These are phyloP conservation scores for Drosophila fulvimacula DNA, from an alignment of 2,888 invertebrate species.

Conservation along the genomic window DNA sequence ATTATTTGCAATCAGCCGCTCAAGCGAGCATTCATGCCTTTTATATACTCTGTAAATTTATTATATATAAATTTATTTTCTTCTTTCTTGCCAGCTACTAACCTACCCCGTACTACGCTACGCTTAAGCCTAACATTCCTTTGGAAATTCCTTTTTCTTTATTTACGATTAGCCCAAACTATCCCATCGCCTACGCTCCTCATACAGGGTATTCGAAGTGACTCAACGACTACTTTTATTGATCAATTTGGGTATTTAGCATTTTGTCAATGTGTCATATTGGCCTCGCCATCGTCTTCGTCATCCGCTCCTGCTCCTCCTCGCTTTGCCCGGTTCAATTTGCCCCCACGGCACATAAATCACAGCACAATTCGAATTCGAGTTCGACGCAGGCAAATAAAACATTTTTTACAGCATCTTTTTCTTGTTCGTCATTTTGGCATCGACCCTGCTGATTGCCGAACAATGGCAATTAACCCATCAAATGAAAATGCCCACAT, in stretches of 20 bases:
- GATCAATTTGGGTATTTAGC: constrained; percentile 71
- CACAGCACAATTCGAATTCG: constrained; percentile 42
- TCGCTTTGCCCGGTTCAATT: constrained; percentile 38
- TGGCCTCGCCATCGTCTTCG: constrained; percentile 22
- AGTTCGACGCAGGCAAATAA: constrained; percentile 59
- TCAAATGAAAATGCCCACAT: constrained; percentile 74
- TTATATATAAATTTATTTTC: not conserved
- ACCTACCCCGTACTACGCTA: too few species aligned
- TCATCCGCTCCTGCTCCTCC: not conserved
- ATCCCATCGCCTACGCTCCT: too few species aligned
- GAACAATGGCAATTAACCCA: constrained; percentile 79
- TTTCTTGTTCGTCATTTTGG: constrained; percentile 27
- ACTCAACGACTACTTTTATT: constrained; percentile 50
- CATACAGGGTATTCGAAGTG: constrained; percentile 32
- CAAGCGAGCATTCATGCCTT: not conserved
- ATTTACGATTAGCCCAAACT: too few species aligned
- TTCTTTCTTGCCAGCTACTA: too few species aligned
- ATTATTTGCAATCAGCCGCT: constrained; percentile 6
- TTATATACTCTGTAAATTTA: constrained; percentile 21
- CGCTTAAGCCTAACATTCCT: too few species aligned
- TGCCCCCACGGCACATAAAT: constrained; percentile 60
- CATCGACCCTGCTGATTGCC: constrained; percentile 63
- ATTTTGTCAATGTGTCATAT: constrained; percentile 69
- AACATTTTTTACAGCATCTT: constrained; percentile 51
- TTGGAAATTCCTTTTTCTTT: too few species aligned